A percentile compares a stretch with the other conserved stretches of the same genome.
phyloP scores from a whole-genome alignment of 2,113 vertebrate species.

The Sceloporus tristichus region DNA sequence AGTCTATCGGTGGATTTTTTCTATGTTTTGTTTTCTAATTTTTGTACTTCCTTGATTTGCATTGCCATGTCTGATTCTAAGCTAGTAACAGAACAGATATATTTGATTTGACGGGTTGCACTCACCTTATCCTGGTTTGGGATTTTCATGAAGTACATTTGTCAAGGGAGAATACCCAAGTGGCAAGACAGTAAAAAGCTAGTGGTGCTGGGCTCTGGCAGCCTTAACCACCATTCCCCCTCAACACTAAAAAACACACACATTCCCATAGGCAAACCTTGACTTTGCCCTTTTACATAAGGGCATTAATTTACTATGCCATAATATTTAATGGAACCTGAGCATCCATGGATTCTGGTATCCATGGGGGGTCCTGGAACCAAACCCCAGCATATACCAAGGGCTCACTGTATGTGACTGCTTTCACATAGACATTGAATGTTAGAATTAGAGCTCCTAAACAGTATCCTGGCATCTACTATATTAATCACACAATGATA shows the following conservation, averaged over 20 bases:
- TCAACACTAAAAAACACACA: too few relatives aligned
- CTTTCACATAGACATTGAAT: background rate
- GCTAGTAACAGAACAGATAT: background rate
- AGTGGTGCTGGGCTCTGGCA: background rate
- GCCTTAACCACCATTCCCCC: background rate
- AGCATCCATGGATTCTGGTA: too few relatives aligned
- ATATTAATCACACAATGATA: background rate
- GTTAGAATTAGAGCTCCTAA: background rate
- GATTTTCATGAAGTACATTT: background rate
- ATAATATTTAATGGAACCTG: too few relatives aligned
- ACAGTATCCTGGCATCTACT: too few relatives aligned
- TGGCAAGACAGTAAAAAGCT: background rate
- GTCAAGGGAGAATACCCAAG: background rate
- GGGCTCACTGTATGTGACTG: too few relatives aligned
- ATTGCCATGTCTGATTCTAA: background rate
- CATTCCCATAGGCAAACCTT: too few relatives aligned
- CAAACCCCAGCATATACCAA: too few relatives aligned
- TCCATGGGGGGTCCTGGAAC: too few relatives aligned
- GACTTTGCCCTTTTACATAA: too few relatives aligned
- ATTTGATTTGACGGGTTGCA: rapidly evolving
- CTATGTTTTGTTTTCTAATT: background rate
- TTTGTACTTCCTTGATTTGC: background rate
- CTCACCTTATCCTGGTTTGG: background rate
- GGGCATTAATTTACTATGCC: too few relatives aligned
- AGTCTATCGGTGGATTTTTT: background rate